Evolutionary conservation across 2,113 vertebrate species (phyloP).

Genomic region (Mesocricetus auratus): DNA sequence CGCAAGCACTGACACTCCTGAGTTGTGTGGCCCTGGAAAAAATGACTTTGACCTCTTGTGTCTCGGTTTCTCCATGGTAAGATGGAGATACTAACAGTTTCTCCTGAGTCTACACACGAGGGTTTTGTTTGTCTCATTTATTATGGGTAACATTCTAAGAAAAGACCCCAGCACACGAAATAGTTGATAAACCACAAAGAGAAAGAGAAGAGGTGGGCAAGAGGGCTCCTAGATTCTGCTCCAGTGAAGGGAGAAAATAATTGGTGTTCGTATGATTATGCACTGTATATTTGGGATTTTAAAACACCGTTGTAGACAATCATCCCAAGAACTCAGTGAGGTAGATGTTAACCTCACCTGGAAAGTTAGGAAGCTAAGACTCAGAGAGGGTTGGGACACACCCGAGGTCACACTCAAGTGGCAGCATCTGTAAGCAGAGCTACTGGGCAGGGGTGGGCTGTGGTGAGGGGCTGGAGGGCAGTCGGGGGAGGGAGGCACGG

Average conservation of each 20-base stretch:
- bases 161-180: background rate
- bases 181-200: background rate
- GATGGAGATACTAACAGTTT: background rate
- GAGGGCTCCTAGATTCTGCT: background rate
- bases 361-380: background rate
- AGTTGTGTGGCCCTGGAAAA: background rate
- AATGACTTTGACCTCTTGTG: background rate
- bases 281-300: background rate
- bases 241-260: background rate
- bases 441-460: background rate
- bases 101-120: background rate
- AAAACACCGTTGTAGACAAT: background rate
- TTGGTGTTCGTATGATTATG: background rate
- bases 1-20: background rate
- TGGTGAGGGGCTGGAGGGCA: fast-evolving
- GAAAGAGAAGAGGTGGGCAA: background rate
- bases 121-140: background rate
- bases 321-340: background rate
- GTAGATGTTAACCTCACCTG: background rate
- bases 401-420: background rate
- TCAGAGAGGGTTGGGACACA: background rate
- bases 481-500: background rate
- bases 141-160: background rate
- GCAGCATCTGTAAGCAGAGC: background rate
- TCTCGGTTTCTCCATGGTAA: conserved; percentile 62